These are phyloP conservation scores for Cerastis rubricosa DNA, from an alignment of 2,888 invertebrate species.

Conservation along the genomic window DNA sequence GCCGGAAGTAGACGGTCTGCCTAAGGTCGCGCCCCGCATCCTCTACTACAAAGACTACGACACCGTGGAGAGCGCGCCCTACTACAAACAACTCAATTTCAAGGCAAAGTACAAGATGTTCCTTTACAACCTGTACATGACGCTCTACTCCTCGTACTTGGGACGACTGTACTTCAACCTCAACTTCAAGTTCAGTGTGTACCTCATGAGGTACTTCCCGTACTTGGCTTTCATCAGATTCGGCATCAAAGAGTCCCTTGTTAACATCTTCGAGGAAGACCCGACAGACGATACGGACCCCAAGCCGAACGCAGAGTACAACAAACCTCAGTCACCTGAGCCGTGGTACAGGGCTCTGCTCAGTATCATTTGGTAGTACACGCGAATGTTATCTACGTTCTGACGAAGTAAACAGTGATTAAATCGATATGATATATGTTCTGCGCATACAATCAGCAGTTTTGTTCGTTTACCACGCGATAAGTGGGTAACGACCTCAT, in stretches of 20 bases:
- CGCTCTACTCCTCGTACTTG: conserved; percentile 84
- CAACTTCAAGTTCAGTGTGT: conserved; percentile 90
- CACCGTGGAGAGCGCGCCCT: conserved; percentile 81
- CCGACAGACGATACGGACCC: conserved; percentile 79
- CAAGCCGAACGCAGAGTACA: conserved; percentile 81
- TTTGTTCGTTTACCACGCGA: conserved; percentile 25
- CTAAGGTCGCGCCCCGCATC: conserved; percentile 71
- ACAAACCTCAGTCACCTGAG: conserved; percentile 67
- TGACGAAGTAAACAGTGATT: conserved; percentile 26
- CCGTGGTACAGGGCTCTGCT: conserved; percentile 76
- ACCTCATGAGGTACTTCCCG: conserved; percentile 93
- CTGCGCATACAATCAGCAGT: conserved; percentile 17
- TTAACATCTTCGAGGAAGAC: conserved; percentile 90
- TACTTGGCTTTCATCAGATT: conserved; percentile 92
- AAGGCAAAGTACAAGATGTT: conserved; percentile 78
- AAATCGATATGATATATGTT: conserved; percentile 31
- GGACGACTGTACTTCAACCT: conserved; percentile 92
- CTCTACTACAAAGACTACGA: conserved; percentile 85
- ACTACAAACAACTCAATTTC: conserved; percentile 82
- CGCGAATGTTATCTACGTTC: neutral
- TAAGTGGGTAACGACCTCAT: conserved; percentile 22
- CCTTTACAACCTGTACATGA: conserved; percentile 65
- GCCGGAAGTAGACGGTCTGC: conserved; percentile 76
- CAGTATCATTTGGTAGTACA: conserved; percentile 74
- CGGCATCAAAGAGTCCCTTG: conserved; percentile 91